Evolutionary conservation across 2,113 vertebrate species (phyloP), one percentile per base, ranked within the genome.

Genomic region (Sapajus apella): DNA sequence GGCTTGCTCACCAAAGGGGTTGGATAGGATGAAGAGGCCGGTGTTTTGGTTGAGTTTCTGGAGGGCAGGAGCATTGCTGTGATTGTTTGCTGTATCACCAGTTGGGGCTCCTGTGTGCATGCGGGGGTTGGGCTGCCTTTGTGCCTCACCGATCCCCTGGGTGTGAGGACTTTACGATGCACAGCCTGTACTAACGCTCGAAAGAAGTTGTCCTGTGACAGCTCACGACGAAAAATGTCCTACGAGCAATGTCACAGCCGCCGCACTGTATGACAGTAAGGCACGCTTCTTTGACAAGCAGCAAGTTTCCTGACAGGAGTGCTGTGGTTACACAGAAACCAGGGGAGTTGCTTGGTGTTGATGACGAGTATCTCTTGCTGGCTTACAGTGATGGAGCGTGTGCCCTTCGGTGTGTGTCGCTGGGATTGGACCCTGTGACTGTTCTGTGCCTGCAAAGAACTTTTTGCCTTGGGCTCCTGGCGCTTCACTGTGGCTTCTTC

Each of bases 381-480:
- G 6, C 43, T 45, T 37, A 32, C 37, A 8, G 45, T 0, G 11
- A 10, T 2, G 47, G 90, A 16, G 45, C 35, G 0, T 3, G 6
- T 1, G 27, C 72, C 40, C 37, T 47, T 50, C 2, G 8, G 47
- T 6, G 0, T 4, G 0, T 6, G 2, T 25, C 3, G 0, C 1
- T 30, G 45, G 27, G 80, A 4, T 13, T 27, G 43, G 32, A 40
- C n/a, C 21, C 0, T 14, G 21, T 30, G 11, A 10, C 16, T 25
- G 8, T 35, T 45, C 80, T 25, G 40, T 20, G 86, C 43, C 58
- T 90, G 40, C 68, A 32, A 61, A 43, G 30, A 52, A 5, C 50
- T 77, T 95, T 37, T 37, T 72, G 79, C 30, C 66, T 50, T 61
- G 3, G 11, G 81, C 23, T 27, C 32, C 32, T 72, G 87, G 32